Percentiles rank a stretch among this genome's conserved stretches.
phyloP scores from a whole-genome alignment of 1,140 invertebrate species.

The Aphelinus atriplicis region DNA sequence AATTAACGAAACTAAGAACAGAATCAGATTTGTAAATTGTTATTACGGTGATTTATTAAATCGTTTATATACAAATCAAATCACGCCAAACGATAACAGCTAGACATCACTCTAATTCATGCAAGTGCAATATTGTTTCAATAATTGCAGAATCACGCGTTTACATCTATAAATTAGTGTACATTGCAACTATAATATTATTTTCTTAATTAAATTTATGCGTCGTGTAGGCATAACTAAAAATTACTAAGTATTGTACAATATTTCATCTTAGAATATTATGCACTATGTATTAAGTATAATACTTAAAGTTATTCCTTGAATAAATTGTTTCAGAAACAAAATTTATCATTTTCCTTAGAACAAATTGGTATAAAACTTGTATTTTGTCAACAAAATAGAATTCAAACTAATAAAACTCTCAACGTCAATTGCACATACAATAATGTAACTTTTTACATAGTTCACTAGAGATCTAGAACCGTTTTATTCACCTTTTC shows the following conservation, averaged over 20 bases:
- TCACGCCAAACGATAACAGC: slow-evolving; percentile 22
- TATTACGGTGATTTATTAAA: slow-evolving; percentile 27
- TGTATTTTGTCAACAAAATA: slow-evolving; percentile 10
- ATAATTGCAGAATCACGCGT: slow-evolving; percentile 23
- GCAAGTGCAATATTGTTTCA: slow-evolving; percentile 23
- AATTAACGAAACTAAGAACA: too few species aligned
- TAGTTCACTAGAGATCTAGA: not conserved
- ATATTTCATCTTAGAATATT: slow-evolving; percentile 22
- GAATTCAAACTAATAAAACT: slow-evolving; percentile 17
- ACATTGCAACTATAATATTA: slow-evolving; percentile 15
- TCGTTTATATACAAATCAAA: slow-evolving; percentile 32
- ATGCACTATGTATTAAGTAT: slow-evolving; percentile 5
- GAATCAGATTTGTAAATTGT: slow-evolving; percentile 2
- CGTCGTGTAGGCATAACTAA: slow-evolving; percentile 4
- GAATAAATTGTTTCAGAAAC: slow-evolving; percentile 1
- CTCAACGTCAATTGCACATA: slow-evolving; percentile 18
- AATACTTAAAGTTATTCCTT: slow-evolving; percentile 23
- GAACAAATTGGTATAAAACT: slow-evolving; percentile 18
- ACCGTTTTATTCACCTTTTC: not conserved
- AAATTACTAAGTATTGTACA: slow-evolving; percentile 28
- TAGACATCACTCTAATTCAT: slow-evolving; percentile 26
- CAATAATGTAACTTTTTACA: not conserved
- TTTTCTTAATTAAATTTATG: not conserved
- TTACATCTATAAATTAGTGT: slow-evolving; percentile 24
- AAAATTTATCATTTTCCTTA: not conserved